Percentiles rank a stretch among this genome's conserved stretches.
These are phyloP conservation scores for Mus spicilegus DNA, from an alignment of 2,113 vertebrate species.

Conservation along the genomic window DNA sequence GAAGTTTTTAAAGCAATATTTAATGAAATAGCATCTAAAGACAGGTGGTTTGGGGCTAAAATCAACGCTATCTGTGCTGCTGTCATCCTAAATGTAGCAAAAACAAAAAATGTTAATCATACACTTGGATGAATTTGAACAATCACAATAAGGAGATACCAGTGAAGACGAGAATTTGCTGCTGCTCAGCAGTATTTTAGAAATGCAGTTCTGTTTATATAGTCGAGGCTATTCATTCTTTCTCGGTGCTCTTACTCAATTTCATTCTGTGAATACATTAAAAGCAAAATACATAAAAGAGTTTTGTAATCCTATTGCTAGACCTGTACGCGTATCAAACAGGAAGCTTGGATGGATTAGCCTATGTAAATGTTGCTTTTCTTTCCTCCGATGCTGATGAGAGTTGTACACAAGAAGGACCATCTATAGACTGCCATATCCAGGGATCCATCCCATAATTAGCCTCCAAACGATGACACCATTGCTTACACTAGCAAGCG, in stretches of 20 bases:
- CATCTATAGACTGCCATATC: too few relatives aligned
- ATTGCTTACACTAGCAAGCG: too few relatives aligned
- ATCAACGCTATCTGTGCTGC: neutral
- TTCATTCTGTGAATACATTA: neutral
- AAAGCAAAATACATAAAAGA: neutral
- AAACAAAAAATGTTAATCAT: neutral
- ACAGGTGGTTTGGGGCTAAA: neutral
- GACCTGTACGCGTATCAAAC: neutral
- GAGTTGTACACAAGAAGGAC: too few relatives aligned
- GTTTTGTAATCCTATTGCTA: neutral
- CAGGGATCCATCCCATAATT: too few relatives aligned
- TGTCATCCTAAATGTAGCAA: neutral
- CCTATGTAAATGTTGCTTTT: neutral
- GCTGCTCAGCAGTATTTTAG: neutral
- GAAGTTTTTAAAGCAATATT: slow-evolving; percentile 6
- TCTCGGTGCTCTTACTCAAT: neutral
- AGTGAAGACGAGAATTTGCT: neutral
- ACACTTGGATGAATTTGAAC: neutral
- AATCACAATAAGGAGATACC: neutral
- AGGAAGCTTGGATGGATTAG: neutral
- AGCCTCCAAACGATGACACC: too few relatives aligned
- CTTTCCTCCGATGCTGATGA: too few relatives aligned
- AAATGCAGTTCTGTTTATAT: neutral
- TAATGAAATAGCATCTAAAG: slow-evolving; percentile 42
- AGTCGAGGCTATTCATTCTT: neutral